A percentile compares a stretch with the other conserved stretches of the same genome.
Evolutionary conservation across 1,140 invertebrate genomes (phyloP).

Genomic region (Mya arenaria): DNA sequence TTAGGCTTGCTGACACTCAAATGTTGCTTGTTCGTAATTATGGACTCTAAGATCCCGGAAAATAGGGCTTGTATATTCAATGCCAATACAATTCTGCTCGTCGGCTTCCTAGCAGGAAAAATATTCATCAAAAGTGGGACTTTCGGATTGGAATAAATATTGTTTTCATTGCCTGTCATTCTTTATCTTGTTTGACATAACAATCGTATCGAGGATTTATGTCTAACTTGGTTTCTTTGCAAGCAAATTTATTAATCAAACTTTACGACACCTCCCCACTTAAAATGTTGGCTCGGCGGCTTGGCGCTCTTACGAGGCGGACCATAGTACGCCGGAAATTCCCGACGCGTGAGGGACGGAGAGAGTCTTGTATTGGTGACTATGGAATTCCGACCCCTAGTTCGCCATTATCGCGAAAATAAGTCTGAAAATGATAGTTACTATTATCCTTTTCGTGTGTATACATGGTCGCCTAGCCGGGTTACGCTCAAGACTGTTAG

Average conservation of each 20-base stretch:
- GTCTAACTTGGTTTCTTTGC: slow-evolving; percentile 26
- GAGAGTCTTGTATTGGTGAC: slow-evolving; percentile 43
- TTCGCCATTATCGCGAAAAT: slow-evolving; percentile 38
- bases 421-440: slow-evolving; percentile 51
- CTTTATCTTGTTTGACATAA: slow-evolving; percentile 54
- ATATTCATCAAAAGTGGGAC: slow-evolving; percentile 16
- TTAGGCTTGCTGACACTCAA: no score
- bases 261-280: slow-evolving; percentile 47
- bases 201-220: slow-evolving; percentile 51
- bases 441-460: slow-evolving; percentile 24
- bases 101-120: slow-evolving; percentile 5
- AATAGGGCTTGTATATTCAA: no score
- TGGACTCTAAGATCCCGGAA: no score
- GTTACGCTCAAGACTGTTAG: background rate
- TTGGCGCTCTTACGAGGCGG: slow-evolving; percentile 33
- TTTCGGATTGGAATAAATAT: slow-evolving; percentile 42
- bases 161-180: slow-evolving; percentile 51
- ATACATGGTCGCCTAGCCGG: slow-evolving; percentile 2
- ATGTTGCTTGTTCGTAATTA: no score
- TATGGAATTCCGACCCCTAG: slow-evolving; percentile 31
- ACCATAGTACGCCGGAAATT: slow-evolving; percentile 41
- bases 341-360: slow-evolving; percentile 31
- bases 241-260: slow-evolving; percentile 53
- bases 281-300: slow-evolving; percentile 20
- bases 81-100: no score